Base-by-base conservation (phyloP, 2,113 vertebrate genomes). In the Gallinago paraguaiae region DNA sequence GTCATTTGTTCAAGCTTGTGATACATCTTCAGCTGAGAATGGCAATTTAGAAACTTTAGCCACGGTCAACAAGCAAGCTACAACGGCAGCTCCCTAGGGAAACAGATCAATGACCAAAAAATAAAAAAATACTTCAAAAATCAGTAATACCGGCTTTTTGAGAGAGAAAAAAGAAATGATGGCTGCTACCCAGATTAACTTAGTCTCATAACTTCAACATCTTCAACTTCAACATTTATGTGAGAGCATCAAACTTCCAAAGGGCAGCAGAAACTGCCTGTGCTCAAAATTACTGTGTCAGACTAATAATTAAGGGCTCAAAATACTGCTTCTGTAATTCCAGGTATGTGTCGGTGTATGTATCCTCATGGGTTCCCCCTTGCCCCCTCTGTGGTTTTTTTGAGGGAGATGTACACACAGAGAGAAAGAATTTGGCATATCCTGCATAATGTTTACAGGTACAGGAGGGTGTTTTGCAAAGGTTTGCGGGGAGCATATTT, bases 21-120 rank as follows among this genome's bases (percentile, higher is more conserved):
- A 46, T 76, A 76, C 35, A 31, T 53, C 92, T 93, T 94, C 90
- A 86, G 74, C 30, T 50, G 60, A 91, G 64, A 97, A 88, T 5
- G 64, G 92, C 53, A 91, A 95, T 94, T 95, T 68, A 90, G 88
- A 90, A 90, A 92, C 77, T 85, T 96, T 43, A 78, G 78, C 83
- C 89, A 24, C 33, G 84, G 46, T 33, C 57, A 95, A 75, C 63
- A 80, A 24, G 37, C 11, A 31, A 77, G 23, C 33, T 59, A 64
- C 39, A 75, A 33, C 13, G 33, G 67, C 82, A 91, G 69, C 43
- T 82, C 74, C 41, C 33, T 67, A 65, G 51, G 35, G 28, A 78
- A 82, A 90, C 65, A 63, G 22, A 70, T 45, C 64, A 24, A 74
- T 48, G 31, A n/a, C 12, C 48, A 48, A 51, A 63, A 46, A 46